Evolutionary conservation across 2,888 invertebrate genomes (phyloP), one percentile per base, ranked within the genome.

Genomic region (Athalia cordata): DNA sequence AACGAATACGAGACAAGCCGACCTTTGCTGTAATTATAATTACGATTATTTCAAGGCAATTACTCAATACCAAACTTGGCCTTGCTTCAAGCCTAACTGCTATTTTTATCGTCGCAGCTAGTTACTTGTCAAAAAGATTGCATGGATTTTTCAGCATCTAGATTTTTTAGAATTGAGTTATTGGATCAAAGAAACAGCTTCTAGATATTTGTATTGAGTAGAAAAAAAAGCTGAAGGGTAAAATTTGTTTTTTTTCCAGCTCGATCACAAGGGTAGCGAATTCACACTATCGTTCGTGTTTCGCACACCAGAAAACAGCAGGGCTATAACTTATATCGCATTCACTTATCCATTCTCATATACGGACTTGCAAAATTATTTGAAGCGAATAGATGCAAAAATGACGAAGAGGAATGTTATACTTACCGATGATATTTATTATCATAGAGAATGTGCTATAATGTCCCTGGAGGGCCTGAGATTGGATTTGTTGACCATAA

Each of bases 281-380:
- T 96, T 96, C 88, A 94, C 94, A 2, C 90, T 96, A 82, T 95
- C 94, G 81, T 96, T 96, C 90, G 93, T 93, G 87, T 95, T 93
- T 88, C 92, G 93, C 45, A 94, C 94, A 15, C 92, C 93, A 78
- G 96, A 95, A 84, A 96, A 94, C 91, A 84, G 92, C 3, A 93
- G 94, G 80, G 94, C 95, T 29, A 93, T 94, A 4, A 94, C 95
- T 6, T 97, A 96, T 90, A 96, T 97, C 91, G 97, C 97, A 0
- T 98, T 98, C 90, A 97, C 97, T 5, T 98, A 96, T 90, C 98
- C 98, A 2, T 97, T 94, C 91, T 95, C 97, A 0, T 97, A 96
- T 87, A 92, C 93, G 0, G 97, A 98, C 85, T 92, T 96, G 75
- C 96, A 96, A 89, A 93, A 94, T 81, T 93, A 94, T 85, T 91